phyloP scores from a whole-genome alignment of 1,140 invertebrate genomes.

The Platorchestia sp. region DNA sequence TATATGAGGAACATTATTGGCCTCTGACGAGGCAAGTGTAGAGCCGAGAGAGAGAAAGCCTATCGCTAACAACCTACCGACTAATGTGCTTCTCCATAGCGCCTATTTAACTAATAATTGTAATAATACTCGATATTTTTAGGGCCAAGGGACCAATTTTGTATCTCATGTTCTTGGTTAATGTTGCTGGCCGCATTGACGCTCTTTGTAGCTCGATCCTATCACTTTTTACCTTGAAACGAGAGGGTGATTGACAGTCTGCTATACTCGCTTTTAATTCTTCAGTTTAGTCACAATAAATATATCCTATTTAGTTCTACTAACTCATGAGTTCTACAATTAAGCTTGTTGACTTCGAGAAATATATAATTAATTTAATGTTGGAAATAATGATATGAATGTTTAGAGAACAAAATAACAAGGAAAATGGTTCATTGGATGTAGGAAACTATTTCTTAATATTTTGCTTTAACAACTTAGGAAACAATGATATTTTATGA shows the following conservation, averaged over 20 bases:
- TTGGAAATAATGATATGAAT: conserved; percentile 10
- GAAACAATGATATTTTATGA: not conserved
- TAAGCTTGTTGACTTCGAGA: not conserved
- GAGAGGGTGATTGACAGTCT: not conserved
- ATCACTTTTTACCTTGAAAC: not conserved
- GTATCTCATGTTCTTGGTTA: not conserved
- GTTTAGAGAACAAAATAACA: not conserved
- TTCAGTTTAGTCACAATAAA: conserved; percentile 24
- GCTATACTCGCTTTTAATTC: not conserved
- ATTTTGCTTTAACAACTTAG: not conserved
- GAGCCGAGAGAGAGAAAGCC: not conserved
- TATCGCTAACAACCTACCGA: not conserved
- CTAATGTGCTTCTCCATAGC: not conserved
- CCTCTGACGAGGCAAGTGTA: not conserved
- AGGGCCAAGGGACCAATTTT: conserved; percentile 48
- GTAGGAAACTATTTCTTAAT: not conserved
- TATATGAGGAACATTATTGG: not conserved
- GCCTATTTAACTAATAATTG: conserved; percentile 23
- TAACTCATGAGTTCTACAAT: conserved; percentile 35
- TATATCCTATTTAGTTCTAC: conserved; percentile 53
- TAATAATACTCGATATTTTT: conserved; percentile 16
- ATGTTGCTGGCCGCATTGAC: conserved; percentile 43
- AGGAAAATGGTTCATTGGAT: not conserved
- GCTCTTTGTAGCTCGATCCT: not conserved
- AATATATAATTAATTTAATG: not conserved